These are phyloP conservation scores for Scolopax rusticola DNA, from an alignment of 2,797 vertebrate species.

Conservation along the genomic window DNA sequence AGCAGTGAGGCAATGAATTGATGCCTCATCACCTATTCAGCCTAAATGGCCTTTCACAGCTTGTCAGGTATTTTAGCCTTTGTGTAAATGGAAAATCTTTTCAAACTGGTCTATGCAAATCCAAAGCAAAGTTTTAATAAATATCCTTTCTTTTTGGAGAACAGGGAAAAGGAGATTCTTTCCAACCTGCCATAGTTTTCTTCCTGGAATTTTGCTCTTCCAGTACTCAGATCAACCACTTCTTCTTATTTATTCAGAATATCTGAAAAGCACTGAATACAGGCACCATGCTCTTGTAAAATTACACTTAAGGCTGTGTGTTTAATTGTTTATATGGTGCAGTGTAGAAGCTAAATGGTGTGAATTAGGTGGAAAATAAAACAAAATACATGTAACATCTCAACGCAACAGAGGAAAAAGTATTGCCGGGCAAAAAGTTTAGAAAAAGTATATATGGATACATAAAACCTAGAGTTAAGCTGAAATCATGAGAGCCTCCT, in stretches of 20 bases:
- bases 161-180: background rate
- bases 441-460: background rate
- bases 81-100: background rate
- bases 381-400: background rate
- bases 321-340: background rate
- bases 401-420: background rate
- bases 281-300: background rate
- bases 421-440: background rate
- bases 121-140: background rate
- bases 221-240: background rate
- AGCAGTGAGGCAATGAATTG: background rate
- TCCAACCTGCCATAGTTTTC: background rate
- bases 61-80: background rate
- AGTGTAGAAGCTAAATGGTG: background rate
- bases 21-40: background rate
- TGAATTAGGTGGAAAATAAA: background rate
- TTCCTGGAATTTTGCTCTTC: background rate
- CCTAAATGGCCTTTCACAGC: conserved; percentile 15
- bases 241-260: background rate
- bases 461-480: background rate
- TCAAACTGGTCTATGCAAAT: background rate
- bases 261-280: background rate
- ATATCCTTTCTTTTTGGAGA: background rate
- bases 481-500: background rate
- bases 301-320: background rate